These are phyloP conservation scores for Oxyteleia sp. DNA, from an alignment of 2,888 invertebrate species.

Conservation along the genomic window DNA sequence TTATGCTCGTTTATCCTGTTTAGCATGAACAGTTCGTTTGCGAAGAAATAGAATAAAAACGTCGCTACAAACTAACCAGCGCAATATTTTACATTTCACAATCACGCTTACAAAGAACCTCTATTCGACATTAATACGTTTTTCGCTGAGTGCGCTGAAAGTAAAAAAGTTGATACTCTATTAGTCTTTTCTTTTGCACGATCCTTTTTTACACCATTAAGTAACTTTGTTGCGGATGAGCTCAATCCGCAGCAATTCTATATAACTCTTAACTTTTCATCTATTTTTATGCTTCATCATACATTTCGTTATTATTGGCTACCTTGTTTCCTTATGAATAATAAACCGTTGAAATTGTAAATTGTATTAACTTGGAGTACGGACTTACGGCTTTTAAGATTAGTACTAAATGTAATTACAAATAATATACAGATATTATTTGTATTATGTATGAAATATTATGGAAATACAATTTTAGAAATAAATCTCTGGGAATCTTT, in stretches of 20 bases:
- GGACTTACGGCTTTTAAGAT: not conserved
- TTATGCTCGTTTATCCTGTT: not conserved
- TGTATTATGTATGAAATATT: too few relatives aligned
- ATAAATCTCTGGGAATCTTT: too few relatives aligned
- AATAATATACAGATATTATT: not conserved
- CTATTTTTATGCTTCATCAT: slow-evolving; percentile 13
- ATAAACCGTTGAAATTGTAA: not conserved
- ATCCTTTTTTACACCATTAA: slow-evolving; percentile 12
- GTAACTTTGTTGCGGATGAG: slow-evolving; percentile 20
- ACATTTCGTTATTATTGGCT: slow-evolving; percentile 14
- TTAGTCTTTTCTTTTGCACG: too few relatives aligned
- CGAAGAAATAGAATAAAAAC: not conserved
- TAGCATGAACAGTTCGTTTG: not conserved
- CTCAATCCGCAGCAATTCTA: slow-evolving; percentile 12
- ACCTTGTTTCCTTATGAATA: slow-evolving; percentile 5
- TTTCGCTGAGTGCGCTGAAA: not conserved
- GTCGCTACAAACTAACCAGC: not conserved
- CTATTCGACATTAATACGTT: slow-evolving; percentile 18
- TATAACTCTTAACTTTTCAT: slow-evolving; percentile 11
- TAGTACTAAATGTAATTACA: not conserved
- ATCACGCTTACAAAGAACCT: slow-evolving; percentile 1
- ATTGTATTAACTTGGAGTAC: too few relatives aligned
- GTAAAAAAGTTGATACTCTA: slow-evolving; percentile 16
- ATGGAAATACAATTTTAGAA: too few relatives aligned
- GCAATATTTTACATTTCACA: not conserved